Conservation (phyloP, 37 sponge, comb jelly and placozoan species). For the Aphrocallistes beatrix region DNA sequence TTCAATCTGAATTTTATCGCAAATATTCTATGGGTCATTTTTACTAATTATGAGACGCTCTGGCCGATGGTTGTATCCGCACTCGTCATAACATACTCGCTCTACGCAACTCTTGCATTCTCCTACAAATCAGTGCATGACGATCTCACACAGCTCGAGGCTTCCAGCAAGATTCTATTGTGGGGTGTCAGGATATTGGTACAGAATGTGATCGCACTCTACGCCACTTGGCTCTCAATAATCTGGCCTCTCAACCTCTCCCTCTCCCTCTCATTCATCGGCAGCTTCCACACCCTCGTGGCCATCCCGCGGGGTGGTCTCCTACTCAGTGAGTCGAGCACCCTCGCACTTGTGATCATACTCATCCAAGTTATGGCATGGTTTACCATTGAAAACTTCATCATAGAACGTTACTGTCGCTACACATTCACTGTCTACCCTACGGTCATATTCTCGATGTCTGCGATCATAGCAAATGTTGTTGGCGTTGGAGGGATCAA, state of each 20-base stretch:
- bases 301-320: not conserved
- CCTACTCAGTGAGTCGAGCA: constrained; percentile 11
- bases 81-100: not conserved
- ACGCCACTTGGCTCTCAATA: not conserved
- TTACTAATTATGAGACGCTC: not conserved
- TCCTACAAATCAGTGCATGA: not conserved
- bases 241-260: not conserved
- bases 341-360: constrained; percentile 20
- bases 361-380: constrained; percentile 22
- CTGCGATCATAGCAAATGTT: not conserved
- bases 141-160: not conserved
- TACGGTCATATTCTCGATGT: not conserved
- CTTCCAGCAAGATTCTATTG: constrained; percentile 10
- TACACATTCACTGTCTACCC: constrained; percentile 27
- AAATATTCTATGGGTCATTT: not conserved
- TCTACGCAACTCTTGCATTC: not conserved
- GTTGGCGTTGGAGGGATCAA: not conserved
- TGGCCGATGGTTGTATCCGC: not conserved
- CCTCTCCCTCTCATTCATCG: not conserved
- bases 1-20: constrained; percentile 9
- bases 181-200: not conserved
- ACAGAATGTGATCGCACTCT: not conserved
- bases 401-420: constrained; percentile 24
- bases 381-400: constrained; percentile 15
- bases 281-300: not conserved